A percentile compares a stretch with the other conserved stretches of the same genome.
Evolutionary conservation across 2,113 vertebrate genomes (phyloP).

Genomic region (Phyllostomus hastatus): DNA sequence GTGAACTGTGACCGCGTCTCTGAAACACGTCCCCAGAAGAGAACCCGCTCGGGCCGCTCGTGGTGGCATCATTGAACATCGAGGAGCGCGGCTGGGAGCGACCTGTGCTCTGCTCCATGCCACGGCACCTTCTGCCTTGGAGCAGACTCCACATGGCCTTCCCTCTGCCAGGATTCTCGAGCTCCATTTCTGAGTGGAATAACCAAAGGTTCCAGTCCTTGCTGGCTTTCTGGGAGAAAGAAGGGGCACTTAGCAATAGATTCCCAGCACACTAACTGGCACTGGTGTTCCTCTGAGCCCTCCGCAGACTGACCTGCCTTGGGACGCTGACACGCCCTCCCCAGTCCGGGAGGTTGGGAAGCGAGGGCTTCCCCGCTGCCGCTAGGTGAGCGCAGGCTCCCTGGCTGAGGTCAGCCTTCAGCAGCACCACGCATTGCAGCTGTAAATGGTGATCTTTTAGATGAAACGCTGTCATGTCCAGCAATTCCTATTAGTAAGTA

Average conservation of each 20-base stretch:
- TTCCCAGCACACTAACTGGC: fast-evolving
- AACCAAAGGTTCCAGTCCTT: not conserved
- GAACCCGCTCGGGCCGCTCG: not conserved
- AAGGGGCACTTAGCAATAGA: not conserved
- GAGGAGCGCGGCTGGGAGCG: not conserved
- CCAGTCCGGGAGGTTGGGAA: fast-evolving
- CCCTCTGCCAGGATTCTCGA: not conserved
- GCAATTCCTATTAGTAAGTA: not conserved
- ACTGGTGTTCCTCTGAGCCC: not conserved
- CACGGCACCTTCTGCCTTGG: not conserved
- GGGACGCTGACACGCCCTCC: not conserved
- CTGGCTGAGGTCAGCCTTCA: not conserved
- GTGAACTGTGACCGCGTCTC: not conserved
- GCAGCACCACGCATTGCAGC: not conserved
- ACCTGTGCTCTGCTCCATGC: fast-evolving
- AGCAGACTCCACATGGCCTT: not conserved
- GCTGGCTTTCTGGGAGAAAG: not conserved
- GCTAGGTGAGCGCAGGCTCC: not conserved
- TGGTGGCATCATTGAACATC: not conserved
- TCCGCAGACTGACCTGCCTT: not conserved
- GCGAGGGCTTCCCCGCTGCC: not conserved
- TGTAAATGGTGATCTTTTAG: not conserved
- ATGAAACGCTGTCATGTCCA: not conserved
- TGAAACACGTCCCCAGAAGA: not conserved
- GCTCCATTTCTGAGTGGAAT: not conserved